These are phyloP conservation scores for Asteroscopus sphinx DNA, from an alignment of 2,888 invertebrate species.

Conservation along the genomic window DNA sequence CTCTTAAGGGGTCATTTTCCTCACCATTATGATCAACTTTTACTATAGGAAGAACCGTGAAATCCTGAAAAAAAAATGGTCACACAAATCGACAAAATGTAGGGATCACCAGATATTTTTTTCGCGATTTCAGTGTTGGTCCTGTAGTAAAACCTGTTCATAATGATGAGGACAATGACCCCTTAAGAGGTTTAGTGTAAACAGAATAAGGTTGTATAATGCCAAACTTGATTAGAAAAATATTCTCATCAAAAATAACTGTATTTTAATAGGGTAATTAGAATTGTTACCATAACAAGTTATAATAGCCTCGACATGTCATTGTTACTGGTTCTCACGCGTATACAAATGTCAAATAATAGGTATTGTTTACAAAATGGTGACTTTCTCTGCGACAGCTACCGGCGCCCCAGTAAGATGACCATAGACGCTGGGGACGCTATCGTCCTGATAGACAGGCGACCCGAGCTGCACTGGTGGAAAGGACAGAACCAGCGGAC, in stretches of 20 bases:
- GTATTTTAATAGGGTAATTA: constrained; percentile 3
- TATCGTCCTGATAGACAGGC: constrained; percentile 96
- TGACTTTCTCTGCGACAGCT: constrained; percentile 65
- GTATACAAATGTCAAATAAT: constrained; percentile 18
- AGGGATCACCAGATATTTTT: too few species aligned
- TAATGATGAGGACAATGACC: too few species aligned
- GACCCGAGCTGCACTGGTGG: constrained; percentile 97
- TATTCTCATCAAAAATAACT: neutral
- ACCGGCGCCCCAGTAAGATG: constrained; percentile 92
- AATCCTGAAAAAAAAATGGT: too few species aligned
- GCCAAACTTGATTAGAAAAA: too few species aligned
- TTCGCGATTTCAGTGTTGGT: too few species aligned
- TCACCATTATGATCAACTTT: too few species aligned
- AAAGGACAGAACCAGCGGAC: constrained; percentile 98
- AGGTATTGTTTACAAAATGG: constrained; percentile 24
- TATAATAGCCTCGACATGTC: constrained; percentile 9
- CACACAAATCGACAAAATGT: too few species aligned
- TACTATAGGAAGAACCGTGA: too few species aligned
- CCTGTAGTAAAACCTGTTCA: too few species aligned
- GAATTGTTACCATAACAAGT: constrained; percentile 15
- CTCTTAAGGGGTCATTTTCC: too few species aligned
- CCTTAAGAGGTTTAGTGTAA: too few species aligned
- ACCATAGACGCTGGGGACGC: constrained; percentile 94
- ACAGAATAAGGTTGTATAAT: too few species aligned
- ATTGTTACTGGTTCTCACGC: constrained; percentile 41